Conservation (phyloP, 2,797 vertebrate species). For the Vireo griseus region DNA sequence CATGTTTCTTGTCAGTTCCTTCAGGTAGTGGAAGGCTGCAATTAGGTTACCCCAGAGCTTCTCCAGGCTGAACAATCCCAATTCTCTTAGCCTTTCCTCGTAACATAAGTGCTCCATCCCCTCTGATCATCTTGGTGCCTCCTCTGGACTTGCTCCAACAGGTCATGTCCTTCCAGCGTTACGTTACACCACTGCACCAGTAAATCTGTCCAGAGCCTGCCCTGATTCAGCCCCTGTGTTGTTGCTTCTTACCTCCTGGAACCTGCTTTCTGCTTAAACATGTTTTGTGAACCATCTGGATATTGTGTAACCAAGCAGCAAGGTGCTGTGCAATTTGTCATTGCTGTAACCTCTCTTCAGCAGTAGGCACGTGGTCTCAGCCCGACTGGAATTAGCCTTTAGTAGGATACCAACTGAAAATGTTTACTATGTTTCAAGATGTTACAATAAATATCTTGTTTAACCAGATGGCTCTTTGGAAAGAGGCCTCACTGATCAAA, state of each 20-base stretch:
- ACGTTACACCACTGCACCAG: neutral
- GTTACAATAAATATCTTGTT: conserved; percentile 32
- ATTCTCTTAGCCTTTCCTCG: neutral
- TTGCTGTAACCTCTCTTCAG: neutral
- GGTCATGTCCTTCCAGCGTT: neutral
- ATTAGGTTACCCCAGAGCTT: neutral
- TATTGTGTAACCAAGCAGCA: neutral
- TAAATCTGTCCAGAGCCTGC: neutral
- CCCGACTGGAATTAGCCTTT: neutral
- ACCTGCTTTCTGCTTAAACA: neutral
- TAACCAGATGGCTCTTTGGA: neutral
- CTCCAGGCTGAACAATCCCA: neutral
- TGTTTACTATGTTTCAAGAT: conserved; percentile 13
- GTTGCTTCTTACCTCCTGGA: neutral
- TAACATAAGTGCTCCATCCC: neutral
- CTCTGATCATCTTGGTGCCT: neutral
- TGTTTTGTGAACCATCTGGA: neutral
- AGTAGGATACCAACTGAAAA: neutral
- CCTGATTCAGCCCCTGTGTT: neutral
- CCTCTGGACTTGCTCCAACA: neutral
- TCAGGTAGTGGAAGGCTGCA: neutral
- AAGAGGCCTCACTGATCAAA: neutral
- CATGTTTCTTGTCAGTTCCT: neutral
- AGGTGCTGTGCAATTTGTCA: neutral
- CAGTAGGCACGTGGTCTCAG: neutral